These are phyloP conservation scores for Limnephilus auricula DNA, from an alignment of 2,888 invertebrate species.

Conservation along the genomic window DNA sequence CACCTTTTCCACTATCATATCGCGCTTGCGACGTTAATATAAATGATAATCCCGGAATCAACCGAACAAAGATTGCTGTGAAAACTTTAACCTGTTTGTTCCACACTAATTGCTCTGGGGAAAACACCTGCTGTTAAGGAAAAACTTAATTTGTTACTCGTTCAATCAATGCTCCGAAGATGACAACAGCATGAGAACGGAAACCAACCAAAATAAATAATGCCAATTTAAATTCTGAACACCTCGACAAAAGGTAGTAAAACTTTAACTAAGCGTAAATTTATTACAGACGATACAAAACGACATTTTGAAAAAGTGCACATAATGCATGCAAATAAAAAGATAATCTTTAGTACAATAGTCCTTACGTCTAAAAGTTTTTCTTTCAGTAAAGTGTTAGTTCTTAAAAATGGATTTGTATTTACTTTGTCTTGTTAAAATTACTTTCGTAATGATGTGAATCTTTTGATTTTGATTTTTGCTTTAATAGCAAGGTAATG, in stretches of 20 bases:
- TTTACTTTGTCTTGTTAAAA: background rate
- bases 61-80: background rate
- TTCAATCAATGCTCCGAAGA: constrained; percentile 17
- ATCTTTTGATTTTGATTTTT: background rate
- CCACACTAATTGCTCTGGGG: constrained; percentile 17
- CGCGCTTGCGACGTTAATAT: background rate
- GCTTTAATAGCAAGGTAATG: background rate
- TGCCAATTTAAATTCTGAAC: background rate
- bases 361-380: background rate
- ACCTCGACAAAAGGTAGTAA: background rate
- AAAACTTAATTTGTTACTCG: constrained; percentile 14
- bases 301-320: background rate
- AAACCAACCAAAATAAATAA: constrained; percentile 5
- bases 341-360: background rate
- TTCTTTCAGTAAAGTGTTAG: background rate
- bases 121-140: background rate
- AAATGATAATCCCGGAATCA: background rate
- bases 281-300: background rate
- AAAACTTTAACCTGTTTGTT: background rate
- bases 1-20: background rate
- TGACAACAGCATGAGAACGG: constrained; percentile 17
- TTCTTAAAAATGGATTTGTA: background rate
- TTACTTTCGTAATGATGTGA: background rate
- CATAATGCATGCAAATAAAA: background rate
- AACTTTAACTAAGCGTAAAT: background rate